phyloP scores from a whole-genome alignment of 2,797 vertebrate species.

The Euthynnus affinis region DNA sequence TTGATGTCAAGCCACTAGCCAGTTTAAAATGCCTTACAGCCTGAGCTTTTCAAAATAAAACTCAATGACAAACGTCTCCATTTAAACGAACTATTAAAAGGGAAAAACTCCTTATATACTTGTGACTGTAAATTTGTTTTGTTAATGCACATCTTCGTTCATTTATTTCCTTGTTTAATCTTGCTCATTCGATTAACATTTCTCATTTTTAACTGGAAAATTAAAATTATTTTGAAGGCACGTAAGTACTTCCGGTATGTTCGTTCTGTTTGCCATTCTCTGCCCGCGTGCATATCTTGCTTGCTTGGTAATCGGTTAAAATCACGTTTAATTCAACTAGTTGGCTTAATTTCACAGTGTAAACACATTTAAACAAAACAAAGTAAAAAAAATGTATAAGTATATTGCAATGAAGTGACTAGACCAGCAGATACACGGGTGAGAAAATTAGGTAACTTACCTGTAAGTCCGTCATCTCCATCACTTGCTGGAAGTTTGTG shows the following conservation, averaged over 20 bases:
- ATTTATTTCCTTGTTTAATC: accelerated
- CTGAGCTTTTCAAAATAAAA: slow-evolving; percentile 32
- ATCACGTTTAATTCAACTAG: not conserved
- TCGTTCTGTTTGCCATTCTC: no score
- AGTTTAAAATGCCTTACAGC: not conserved
- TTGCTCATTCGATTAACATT: accelerated
- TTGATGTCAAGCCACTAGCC: not conserved
- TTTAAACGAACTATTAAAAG: not conserved
- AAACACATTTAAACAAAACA: not conserved
- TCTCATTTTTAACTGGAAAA: not conserved
- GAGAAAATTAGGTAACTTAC: slow-evolving; percentile 5
- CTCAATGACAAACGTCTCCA: not conserved
- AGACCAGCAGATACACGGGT: not conserved
- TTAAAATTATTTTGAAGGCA: slow-evolving; percentile 13
- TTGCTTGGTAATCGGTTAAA: not conserved
- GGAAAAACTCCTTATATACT: not conserved
- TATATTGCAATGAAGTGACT: not conserved
- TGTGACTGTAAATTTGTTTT: accelerated
- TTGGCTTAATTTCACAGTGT: not conserved
- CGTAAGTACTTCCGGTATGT: accelerated
- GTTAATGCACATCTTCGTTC: accelerated
- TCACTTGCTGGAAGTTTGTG: slow-evolving; percentile 29
- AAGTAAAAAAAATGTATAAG: not conserved
- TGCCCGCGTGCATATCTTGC: no score
- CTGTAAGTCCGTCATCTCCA: not conserved